A percentile compares a stretch with the other conserved stretches of the same genome.
Conservation (phyloP, 2,888 invertebrate species). For the Balanococcus diminutus region DNA sequence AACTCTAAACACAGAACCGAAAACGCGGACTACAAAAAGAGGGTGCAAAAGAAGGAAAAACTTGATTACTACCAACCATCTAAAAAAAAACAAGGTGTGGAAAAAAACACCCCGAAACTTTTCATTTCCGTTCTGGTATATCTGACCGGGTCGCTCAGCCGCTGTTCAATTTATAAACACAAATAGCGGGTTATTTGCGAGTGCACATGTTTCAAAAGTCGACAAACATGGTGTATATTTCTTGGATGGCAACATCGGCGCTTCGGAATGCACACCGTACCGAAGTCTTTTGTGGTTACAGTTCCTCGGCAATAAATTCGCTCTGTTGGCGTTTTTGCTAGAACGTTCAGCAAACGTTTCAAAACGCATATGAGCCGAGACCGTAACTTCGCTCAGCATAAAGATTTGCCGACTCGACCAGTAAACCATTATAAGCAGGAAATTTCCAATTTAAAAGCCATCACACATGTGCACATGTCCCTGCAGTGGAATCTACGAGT, state of each 20-base stretch:
- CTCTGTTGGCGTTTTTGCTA: constrained; percentile 18
- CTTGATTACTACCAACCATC: neutral
- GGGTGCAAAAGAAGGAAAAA: too few relatives aligned
- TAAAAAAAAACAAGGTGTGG: neutral
- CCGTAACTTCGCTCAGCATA: neutral
- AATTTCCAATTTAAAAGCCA: constrained; percentile 31
- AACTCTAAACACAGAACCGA: too few relatives aligned
- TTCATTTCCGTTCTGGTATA: neutral
- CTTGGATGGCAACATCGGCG: neutral
- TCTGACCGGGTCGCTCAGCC: neutral
- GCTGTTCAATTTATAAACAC: neutral
- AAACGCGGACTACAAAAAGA: too few relatives aligned
- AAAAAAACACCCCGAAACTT: neutral
- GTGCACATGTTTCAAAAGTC: constrained; percentile 29
- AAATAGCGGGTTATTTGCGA: neutral
- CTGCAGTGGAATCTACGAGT: neutral
- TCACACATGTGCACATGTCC: neutral
- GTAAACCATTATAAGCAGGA: constrained; percentile 5
- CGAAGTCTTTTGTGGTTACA: constrained; percentile 19
- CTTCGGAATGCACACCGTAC: neutral
- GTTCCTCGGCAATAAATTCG: constrained; percentile 31
- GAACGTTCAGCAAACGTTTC: constrained; percentile 28
- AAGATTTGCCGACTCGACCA: neutral
- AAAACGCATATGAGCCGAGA: constrained; percentile 30
- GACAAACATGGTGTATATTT: constrained; percentile 19